These are phyloP conservation scores for Drosophila histrio DNA, from an alignment of 2,888 invertebrate species.

Conservation along the genomic window DNA sequence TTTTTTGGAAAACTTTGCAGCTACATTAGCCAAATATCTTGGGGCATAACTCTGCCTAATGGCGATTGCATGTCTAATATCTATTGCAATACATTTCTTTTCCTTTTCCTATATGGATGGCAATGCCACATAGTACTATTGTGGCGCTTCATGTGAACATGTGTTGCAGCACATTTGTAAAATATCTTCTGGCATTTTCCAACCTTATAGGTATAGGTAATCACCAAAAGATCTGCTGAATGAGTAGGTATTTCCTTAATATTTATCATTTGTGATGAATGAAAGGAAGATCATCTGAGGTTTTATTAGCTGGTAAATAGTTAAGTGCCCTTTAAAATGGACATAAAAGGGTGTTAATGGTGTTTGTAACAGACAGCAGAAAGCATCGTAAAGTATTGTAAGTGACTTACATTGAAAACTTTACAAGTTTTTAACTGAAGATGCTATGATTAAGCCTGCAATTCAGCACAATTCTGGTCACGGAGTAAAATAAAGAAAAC, in stretches of 20 bases:
- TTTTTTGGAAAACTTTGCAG: not conserved
- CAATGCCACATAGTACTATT: not conserved
- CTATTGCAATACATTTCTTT: constrained; percentile 12
- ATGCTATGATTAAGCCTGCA: too few species aligned
- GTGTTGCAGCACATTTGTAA: not conserved
- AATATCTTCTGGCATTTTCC: not conserved
- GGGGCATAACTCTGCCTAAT: not conserved
- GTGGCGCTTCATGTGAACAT: not conserved
- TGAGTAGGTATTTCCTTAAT: not conserved
- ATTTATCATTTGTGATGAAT: too few species aligned
- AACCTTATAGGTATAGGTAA: not conserved
- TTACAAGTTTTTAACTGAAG: too few species aligned
- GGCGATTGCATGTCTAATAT: constrained; percentile 12
- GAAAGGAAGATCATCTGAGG: too few species aligned
- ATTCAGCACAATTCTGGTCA: too few species aligned
- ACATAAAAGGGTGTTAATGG: too few species aligned
- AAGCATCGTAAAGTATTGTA: too few species aligned
- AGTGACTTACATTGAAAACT: too few species aligned
- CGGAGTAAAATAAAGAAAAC: too few species aligned
- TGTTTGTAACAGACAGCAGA: too few species aligned
- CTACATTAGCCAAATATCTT: constrained; percentile 3
- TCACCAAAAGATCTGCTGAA: not conserved
- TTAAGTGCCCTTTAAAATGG: too few species aligned
- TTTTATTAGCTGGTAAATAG: too few species aligned
- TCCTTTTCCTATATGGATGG: constrained; percentile 12